Base-by-base conservation (phyloP, 30 jellyfish, hydroid and myxozoan genomes). In the Pelagia noctiluca region DNA sequence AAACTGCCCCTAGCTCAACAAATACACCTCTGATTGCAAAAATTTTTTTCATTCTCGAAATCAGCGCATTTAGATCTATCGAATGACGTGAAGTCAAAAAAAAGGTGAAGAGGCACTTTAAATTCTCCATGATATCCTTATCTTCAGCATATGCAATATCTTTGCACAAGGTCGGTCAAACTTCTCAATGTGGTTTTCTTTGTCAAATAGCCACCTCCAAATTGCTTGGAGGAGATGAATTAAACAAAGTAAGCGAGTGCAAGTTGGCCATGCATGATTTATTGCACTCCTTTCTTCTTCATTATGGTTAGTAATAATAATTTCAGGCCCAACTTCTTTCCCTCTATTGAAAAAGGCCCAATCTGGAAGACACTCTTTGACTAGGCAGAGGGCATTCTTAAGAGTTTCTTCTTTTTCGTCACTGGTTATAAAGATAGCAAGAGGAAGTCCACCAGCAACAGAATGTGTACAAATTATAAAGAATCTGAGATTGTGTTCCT, bases 141-240 rank as follows among this genome's bases (percentile, higher is more conserved):
- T 34, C 33, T 47, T 67, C 80, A 21, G 80, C 80, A 67, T 67
- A 67, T 28, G 34, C 18, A 68, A 68, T 68, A n/a, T 30, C 33
- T 67, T 34, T 67, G 28, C 28, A 67, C 28, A 67, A 25, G 28
- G 37, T 23, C 22, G 28, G 33, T 30, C 80, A 67, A 47, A 4
- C 28, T 25, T 23, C 22, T n/a, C n/a, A n/a, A 73, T 35, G 49
- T 23, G 16, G 30, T 73, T 65, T 19, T 73, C 47, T 54, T 76
- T 76, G 1, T 76, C 88, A 29, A 49, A 36, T 29, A 76, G 84
- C 88, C 88, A 76, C 23, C 88, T 24, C 88, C 88, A 76, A 31
- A 76, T 63, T 34, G 50, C 85, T 13, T 76, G 88, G 64, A 76
- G 49, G 0, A 76, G 62, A 54, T 76, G 88, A 54, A 50, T 49